phyloP scores from a whole-genome alignment of 2,888 invertebrate genomes.

The Epinotia brunnichana region DNA sequence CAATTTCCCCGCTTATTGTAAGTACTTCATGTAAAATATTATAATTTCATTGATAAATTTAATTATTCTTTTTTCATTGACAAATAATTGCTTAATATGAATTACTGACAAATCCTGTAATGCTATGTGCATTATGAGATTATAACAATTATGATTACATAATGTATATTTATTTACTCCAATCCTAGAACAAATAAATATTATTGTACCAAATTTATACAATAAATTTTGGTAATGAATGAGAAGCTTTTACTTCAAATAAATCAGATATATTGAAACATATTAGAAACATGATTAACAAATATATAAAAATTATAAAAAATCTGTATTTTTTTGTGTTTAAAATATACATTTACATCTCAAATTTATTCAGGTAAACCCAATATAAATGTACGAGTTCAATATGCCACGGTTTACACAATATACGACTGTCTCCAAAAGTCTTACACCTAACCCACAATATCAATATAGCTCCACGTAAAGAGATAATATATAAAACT shows the following conservation, averaged over 20 bases:
- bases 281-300: neutral
- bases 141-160: no score
- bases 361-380: neutral
- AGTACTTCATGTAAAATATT: neutral
- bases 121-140: no score
- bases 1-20: neutral
- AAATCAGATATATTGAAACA: neutral
- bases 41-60: neutral
- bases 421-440: constrained; percentile 23
- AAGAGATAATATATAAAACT: constrained; percentile 55
- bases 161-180: no score
- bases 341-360: neutral
- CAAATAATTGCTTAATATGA: no score
- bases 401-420: constrained; percentile 2
- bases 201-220: neutral
- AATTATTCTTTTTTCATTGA: neutral
- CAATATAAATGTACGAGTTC: neutral
- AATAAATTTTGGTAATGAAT: neutral
- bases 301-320: no score
- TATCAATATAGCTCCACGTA: constrained; percentile 45
- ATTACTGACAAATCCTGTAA: no score
- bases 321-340: neutral
- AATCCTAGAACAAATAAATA: no score
- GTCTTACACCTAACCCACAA: constrained; percentile 26
- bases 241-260: neutral